Evolutionary conservation across 2,797 vertebrate species (phyloP), one percentile per base, ranked within the genome.

Genomic region (Morelia viridis): DNA sequence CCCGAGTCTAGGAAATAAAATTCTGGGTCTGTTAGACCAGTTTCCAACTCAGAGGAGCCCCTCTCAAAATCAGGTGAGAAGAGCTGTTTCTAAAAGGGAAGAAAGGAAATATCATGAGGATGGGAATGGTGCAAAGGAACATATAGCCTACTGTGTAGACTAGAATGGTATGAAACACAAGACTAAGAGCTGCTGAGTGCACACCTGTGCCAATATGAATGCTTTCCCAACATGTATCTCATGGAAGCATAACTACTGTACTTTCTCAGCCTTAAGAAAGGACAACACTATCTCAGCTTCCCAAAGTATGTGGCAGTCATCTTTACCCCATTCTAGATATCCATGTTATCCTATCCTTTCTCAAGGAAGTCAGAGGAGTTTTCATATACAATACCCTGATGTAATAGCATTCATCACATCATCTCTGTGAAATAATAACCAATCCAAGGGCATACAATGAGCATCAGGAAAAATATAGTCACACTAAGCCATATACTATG

Each of bases 51-150:
- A 46, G 87, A 80, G 35, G 31, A 57, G 46, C n/a, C 58, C 50
- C 19, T 65, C 22, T 88, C 68, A 92, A 90, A 83, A 87, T 87
- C 84, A 90, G 84, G 84, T 87, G 65, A 86, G 92, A 90, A 92
- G 57, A 53, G 17, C 84, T 80, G 2, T 15, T 76, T 86, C 85
- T 10, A 26, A 35, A 87, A 11, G 41, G 15, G 56, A 84, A 53
- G 53, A 64, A 60, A 35, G 56, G 26, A 89, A 85, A 85, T 41
- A 58, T 65, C 22, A 35, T 85, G 84, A 56, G 2, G 57, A 46
- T 9, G 13, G n/a, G 28, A 50, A 13, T 15, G 3, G 80, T 6
- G 60, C 56, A 61, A 61, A 80, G 24, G 57, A 62, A 58, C 19
- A 9, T 8, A 11, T 7, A 89, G 26, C 31, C 28, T 19, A n/a